These are phyloP conservation scores for Notothenia coriiceps DNA, from an alignment of 2,113 vertebrate species.

Conservation along the genomic window DNA sequence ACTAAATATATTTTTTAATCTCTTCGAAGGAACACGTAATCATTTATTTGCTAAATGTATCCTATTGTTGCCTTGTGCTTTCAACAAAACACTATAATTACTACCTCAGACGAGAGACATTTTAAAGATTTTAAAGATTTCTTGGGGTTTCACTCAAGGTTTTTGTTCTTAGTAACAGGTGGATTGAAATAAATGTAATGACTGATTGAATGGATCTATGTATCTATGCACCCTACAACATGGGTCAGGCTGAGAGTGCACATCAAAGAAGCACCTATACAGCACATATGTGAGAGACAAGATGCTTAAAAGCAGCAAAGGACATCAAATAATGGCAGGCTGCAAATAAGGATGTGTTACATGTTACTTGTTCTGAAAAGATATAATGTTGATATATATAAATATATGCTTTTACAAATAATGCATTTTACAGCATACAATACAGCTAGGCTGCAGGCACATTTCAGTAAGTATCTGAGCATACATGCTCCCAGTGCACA, in stretches of 20 bases:
- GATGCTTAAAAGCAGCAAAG: not conserved
- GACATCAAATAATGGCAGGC: not conserved
- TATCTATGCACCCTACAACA: not conserved
- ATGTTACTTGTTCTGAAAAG: not conserved
- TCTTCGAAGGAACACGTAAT: no score
- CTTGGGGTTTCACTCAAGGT: no score
- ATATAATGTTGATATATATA: not conserved
- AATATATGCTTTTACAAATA: slow-evolving; percentile 3
- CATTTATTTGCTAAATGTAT: no score
- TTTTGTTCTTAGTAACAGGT: no score
- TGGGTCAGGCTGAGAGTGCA: not conserved
- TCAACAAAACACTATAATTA: no score
- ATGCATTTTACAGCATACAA: slow-evolving; percentile 29
- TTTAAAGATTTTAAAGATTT: no score
- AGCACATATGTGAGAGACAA: not conserved
- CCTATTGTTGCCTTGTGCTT: no score
- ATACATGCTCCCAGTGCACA: slow-evolving; percentile 47
- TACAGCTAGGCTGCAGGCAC: slow-evolving; percentile 43
- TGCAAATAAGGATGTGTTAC: not conserved
- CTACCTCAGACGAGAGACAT: no score
- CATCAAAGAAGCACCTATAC: not conserved
- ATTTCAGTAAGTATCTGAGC: slow-evolving; percentile 38
- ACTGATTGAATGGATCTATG: not conserved
- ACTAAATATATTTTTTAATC: no score
- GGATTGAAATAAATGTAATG: no score